Percentiles rank a stretch among this genome's conserved stretches.
These are phyloP conservation scores for Parazoanthus darwini DNA, from an alignment of 92 coral and sea anemone species.

Conservation along the genomic window DNA sequence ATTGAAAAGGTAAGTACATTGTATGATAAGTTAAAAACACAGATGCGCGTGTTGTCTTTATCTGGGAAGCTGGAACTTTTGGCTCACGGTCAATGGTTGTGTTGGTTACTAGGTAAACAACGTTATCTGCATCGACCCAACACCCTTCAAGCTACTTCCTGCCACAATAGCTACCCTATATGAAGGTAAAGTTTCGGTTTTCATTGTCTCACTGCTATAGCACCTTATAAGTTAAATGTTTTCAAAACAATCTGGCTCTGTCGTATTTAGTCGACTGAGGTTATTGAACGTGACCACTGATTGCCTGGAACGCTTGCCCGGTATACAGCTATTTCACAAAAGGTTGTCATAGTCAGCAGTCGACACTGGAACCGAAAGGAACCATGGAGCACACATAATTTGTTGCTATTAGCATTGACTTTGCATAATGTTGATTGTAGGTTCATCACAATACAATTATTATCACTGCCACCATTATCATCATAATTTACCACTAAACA, in stretches of 20 bases:
- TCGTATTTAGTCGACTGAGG: neutral
- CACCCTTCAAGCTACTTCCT: neutral
- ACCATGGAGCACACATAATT: too few species aligned
- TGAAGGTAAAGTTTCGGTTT: neutral
- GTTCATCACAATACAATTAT: too few species aligned
- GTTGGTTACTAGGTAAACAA: neutral
- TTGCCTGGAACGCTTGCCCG: neutral
- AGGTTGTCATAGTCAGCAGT: too few species aligned
- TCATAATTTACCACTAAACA: too few species aligned
- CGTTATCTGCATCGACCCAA: neutral
- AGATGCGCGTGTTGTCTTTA: too few species aligned
- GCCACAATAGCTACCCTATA: neutral
- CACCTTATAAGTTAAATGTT: too few species aligned
- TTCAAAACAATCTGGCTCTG: too few species aligned
- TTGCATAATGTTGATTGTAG: too few species aligned
- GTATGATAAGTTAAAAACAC: neutral
- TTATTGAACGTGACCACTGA: neutral
- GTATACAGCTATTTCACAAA: neutral
- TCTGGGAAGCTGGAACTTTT: too few species aligned
- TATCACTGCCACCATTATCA: too few species aligned
- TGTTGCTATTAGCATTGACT: too few species aligned
- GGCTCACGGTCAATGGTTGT: neutral
- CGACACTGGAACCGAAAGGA: too few species aligned
- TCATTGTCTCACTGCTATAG: neutral
- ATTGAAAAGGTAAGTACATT: slow-evolving; percentile 24